phyloP scores from a whole-genome alignment of 2,888 invertebrate genomes.

The Rhagium mordax region DNA sequence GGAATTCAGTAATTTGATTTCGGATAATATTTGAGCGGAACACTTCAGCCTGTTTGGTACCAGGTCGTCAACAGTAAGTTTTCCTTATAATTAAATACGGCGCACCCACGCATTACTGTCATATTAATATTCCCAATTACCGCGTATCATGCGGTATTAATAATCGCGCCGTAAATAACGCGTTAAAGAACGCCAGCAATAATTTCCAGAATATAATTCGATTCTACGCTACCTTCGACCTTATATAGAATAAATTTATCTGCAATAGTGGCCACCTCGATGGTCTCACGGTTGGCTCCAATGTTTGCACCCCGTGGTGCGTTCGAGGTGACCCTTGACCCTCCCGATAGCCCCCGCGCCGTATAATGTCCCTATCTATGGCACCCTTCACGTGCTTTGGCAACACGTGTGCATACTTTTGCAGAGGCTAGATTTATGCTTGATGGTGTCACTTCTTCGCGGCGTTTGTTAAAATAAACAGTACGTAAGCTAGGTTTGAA shows the following conservation, averaged over 20 bases:
- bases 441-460: constrained; percentile 35
- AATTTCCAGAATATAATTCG: constrained; percentile 33
- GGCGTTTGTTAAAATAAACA: constrained; percentile 44
- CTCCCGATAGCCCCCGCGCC: constrained; percentile 22
- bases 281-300: constrained; percentile 38
- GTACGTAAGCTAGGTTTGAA: constrained; percentile 40
- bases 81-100: constrained; percentile 2
- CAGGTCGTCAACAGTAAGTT: constrained; percentile 4
- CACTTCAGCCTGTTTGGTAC: no score
- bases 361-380: constrained; percentile 45
- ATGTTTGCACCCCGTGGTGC: constrained; percentile 50
- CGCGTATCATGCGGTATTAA: constrained; percentile 8
- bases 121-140: constrained; percentile 23
- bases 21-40: no score
- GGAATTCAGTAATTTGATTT: no score
- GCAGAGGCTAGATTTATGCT: constrained; percentile 42
- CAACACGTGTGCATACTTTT: constrained; percentile 29
- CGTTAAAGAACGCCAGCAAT: constrained; percentile 12
- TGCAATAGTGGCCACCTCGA: constrained; percentile 12
- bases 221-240: constrained; percentile 21
- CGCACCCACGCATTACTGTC: constrained; percentile 24
- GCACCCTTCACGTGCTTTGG: constrained; percentile 48
- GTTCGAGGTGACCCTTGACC: constrained; percentile 50
- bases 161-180: constrained; percentile 10
- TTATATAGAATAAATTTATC: constrained; percentile 27